Percentiles rank a stretch among this genome's conserved stretches.
Conservation (phyloP, 2,797 vertebrate species). For the Dendrocincla tyrannina region DNA sequence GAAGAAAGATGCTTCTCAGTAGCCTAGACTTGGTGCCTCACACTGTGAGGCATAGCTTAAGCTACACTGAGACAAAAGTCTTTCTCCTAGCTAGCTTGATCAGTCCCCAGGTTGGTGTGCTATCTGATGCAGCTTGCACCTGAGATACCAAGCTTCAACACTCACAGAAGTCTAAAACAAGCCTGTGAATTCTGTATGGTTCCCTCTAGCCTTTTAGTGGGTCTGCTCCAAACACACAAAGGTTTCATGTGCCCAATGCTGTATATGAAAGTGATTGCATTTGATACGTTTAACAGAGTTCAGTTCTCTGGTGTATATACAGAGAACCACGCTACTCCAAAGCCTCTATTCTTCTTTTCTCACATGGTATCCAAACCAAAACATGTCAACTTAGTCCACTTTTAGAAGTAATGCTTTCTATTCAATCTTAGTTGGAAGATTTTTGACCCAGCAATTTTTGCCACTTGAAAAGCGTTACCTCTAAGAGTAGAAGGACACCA, state of each 20-base stretch:
- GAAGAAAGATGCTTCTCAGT: background rate
- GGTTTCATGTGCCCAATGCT: background rate
- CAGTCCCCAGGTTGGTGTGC: background rate
- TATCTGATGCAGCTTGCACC: background rate
- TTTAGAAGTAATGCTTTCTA: background rate
- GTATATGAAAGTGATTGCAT: background rate
- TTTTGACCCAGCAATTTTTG: background rate
- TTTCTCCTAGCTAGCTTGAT: background rate
- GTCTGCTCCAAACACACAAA: background rate
- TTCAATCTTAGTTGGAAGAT: background rate
- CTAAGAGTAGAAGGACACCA: background rate
- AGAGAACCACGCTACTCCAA: slow-evolving; percentile 27
- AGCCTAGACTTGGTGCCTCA: background rate
- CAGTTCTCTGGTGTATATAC: fast-evolving
- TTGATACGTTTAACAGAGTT: background rate
- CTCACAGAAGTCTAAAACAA: background rate
- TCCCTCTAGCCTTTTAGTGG: background rate
- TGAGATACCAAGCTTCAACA: background rate
- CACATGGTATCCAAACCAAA: background rate
- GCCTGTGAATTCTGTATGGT: background rate
- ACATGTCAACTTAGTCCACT: background rate
- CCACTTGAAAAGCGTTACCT: background rate
- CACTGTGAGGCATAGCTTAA: background rate
- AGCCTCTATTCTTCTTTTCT: background rate
- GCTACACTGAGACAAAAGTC: background rate